A percentile compares a stretch with the other conserved stretches of the same genome.
These are phyloP conservation scores for Benitochromis conjunctus DNA, from an alignment of 2,113 vertebrate genomes.

Conservation along the genomic window DNA sequence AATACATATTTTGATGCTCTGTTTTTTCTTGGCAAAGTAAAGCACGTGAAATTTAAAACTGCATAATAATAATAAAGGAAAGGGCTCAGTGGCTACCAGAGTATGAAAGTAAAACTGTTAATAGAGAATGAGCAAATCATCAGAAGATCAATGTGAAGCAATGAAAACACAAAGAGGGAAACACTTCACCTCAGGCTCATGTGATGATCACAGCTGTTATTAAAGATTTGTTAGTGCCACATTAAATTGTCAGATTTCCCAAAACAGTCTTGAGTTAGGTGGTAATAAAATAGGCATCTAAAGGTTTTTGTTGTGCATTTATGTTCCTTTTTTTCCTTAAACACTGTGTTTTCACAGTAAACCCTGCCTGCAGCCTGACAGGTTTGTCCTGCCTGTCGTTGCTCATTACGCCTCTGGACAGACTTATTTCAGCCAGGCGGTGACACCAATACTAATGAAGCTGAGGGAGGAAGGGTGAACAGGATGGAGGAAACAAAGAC, in stretches of 20 bases:
- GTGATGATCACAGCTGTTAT: background rate
- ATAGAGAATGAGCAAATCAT: background rate
- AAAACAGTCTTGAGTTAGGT: background rate
- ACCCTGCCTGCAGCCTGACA: slow-evolving; percentile 16
- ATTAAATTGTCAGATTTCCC: background rate
- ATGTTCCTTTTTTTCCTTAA: background rate
- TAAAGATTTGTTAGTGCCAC: background rate
- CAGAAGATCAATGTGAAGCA: background rate
- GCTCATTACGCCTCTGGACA: slow-evolving; percentile 40
- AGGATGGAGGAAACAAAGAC: background rate
- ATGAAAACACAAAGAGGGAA: background rate
- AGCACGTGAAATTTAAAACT: background rate
- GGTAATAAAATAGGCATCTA: background rate
- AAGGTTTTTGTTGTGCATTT: background rate
- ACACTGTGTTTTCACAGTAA: slow-evolving; percentile 12
- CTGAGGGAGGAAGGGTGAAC: background rate
- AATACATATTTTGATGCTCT: background rate
- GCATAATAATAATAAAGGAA: background rate
- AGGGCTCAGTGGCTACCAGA: background rate
- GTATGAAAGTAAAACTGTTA: background rate
- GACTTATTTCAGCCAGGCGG: slow-evolving; percentile 47
- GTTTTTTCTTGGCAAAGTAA: background rate
- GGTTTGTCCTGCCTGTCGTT: slow-evolving; percentile 18
- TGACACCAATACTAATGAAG: slow-evolving; percentile 57
- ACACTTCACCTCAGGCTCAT: background rate